phyloP scores from a whole-genome alignment of 2,797 vertebrate genomes.

The Oophaga sylvatica region DNA sequence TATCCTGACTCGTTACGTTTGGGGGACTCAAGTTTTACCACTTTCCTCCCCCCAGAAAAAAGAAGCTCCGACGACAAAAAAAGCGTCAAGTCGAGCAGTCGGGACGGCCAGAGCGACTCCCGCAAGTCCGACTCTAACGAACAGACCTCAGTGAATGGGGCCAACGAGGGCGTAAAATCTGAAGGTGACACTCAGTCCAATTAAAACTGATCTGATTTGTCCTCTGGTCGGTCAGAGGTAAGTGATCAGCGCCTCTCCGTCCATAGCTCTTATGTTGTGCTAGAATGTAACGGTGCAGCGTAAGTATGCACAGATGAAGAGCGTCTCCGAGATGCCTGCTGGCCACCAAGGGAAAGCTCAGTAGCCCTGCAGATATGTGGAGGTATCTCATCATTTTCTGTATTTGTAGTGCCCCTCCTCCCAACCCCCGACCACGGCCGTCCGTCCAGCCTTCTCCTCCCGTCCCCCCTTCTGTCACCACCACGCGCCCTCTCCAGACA shows the following conservation, averaged over 20 bases:
- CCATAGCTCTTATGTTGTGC: slow-evolving; percentile 85
- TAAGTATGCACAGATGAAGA: slow-evolving; percentile 99
- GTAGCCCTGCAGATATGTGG: slow-evolving; percentile 95
- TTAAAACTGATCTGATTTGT: slow-evolving; percentile 99
- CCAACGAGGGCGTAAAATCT: slow-evolving; percentile 97
- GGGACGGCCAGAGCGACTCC: slow-evolving; percentile 86
- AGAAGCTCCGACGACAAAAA: slow-evolving; percentile 92
- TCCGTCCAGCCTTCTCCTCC: slow-evolving; percentile 58
- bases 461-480: slow-evolving; percentile 68
- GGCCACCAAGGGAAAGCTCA: slow-evolving; percentile 96
- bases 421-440: slow-evolving; percentile 51
- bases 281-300: slow-evolving; percentile 97
- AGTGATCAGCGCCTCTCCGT: slow-evolving; percentile 83
- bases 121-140: slow-evolving; percentile 90
- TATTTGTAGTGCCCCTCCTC: slow-evolving; percentile 77
- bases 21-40: too few species aligned
- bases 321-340: slow-evolving; percentile 89
- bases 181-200: slow-evolving; percentile 99
- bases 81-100: slow-evolving; percentile 85
- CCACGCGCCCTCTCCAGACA: slow-evolving; percentile 76
- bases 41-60: slow-evolving; percentile 79
- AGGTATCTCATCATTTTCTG: slow-evolving; percentile 95
- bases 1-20: too few species aligned
- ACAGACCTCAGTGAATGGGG: slow-evolving; percentile 95
- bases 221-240: slow-evolving; percentile 99